Evolutionary conservation across 1,140 invertebrate genomes (phyloP).

Genomic region (Pemphigus obesinymphae): DNA sequence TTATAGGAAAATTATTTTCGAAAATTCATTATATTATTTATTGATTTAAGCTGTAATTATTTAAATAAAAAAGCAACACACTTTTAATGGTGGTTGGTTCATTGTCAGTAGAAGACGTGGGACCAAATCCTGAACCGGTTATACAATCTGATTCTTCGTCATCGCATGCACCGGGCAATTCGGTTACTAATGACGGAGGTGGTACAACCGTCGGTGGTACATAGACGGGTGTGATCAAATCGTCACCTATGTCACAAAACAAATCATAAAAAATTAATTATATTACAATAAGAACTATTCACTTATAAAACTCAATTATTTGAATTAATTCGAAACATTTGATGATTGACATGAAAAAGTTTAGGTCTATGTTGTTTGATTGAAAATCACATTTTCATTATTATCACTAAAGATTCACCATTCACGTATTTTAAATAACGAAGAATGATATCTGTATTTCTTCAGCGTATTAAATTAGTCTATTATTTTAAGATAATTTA

Average conservation of each 20-base stretch:
- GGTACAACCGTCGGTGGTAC: constrained; percentile 65
- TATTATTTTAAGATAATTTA: too few species aligned
- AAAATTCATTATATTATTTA: too few species aligned
- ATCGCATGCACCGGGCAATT: constrained; percentile 39
- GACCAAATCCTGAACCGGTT: constrained; percentile 22
- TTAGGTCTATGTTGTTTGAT: too few species aligned
- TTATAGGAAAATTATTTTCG: too few species aligned
- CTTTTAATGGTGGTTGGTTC: constrained; percentile 45
- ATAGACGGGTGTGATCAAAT: constrained; percentile 87
- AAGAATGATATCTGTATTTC: too few species aligned
- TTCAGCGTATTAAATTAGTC: too few species aligned
- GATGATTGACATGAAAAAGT: too few species aligned
- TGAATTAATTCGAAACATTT: background rate
- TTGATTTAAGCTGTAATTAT: background rate
- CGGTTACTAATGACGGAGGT: constrained; percentile 53
- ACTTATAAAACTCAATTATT: background rate
- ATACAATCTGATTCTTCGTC: constrained; percentile 45
- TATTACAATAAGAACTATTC: too few species aligned
- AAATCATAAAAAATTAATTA: background rate
- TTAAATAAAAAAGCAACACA: background rate
- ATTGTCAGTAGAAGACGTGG: constrained; percentile 30
- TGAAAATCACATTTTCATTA: too few species aligned
- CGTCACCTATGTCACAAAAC: constrained; percentile 54
- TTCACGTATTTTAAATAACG: too few species aligned
- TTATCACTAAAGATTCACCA: too few species aligned